A percentile compares a stretch with the other conserved stretches of the same genome.
phyloP scores from a whole-genome alignment of 2,888 invertebrate species.

The Napeogenes sylphis region DNA sequence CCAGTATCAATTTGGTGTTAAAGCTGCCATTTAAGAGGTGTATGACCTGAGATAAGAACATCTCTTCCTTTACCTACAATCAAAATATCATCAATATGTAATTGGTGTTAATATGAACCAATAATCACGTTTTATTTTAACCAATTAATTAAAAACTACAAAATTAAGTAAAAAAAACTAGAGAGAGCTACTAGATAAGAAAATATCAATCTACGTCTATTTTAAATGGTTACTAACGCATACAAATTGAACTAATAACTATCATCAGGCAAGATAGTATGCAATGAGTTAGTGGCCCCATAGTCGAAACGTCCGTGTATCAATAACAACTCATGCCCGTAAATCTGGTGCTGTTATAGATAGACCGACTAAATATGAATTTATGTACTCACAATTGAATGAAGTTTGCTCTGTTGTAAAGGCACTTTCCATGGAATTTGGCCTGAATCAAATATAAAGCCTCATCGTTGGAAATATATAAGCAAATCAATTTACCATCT shows the following conservation, averaged over 20 bases:
- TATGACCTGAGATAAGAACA: background rate
- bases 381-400: conserved; percentile 60
- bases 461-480: conserved; percentile 45
- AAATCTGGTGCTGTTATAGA: conserved; percentile 39
- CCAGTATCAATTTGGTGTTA: conserved; percentile 53
- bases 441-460: conserved; percentile 48
- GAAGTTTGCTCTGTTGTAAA: conserved; percentile 51
- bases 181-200: conserved; percentile 16
- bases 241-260: conserved; percentile 34
- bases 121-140: background rate
- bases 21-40: conserved; percentile 45
- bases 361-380: conserved; percentile 37
- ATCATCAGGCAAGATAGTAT: conserved; percentile 63
- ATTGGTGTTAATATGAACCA: background rate
- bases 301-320: conserved; percentile 56
- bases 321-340: conserved; percentile 46
- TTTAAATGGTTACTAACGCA: conserved; percentile 23
- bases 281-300: conserved; percentile 64
- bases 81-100: background rate
- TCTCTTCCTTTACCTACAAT: no score
- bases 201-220: conserved; percentile 22
- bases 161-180: conserved; percentile 20
- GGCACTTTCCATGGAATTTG: conserved; percentile 64
- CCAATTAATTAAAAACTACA: conserved; percentile 15
- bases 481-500: conserved; percentile 14